Percentiles rank a stretch among this genome's conserved stretches.
Evolutionary conservation across 2,797 vertebrate genomes (phyloP).

Genomic region (Sebastes vulpes): DNA sequence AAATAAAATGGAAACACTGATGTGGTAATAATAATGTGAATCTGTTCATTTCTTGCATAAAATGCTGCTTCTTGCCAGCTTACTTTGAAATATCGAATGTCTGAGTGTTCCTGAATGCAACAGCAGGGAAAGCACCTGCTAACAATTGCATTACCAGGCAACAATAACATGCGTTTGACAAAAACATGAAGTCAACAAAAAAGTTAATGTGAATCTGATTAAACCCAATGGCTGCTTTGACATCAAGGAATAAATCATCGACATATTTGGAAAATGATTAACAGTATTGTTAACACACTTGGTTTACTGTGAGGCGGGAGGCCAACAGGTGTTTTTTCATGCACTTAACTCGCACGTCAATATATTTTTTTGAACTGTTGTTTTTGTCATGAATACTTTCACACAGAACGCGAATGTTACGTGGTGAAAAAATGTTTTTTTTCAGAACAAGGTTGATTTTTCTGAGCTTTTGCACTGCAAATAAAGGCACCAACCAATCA

Average conservation of each 20-base stretch:
- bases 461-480: no score
- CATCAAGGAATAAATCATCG: not conserved
- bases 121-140: not conserved
- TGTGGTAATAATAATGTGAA: not conserved
- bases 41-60: not conserved
- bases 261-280: not conserved
- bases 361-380: not conserved
- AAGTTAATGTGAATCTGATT: not conserved
- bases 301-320: not conserved
- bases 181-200: not conserved
- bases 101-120: not conserved
- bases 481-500: not conserved
- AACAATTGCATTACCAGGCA: constrained; percentile 2
- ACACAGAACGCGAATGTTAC: not conserved
- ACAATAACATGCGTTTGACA: not conserved
- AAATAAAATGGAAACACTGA: not conserved
- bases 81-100: not conserved
- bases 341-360: no score
- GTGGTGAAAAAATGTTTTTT: no score
- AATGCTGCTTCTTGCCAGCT: not conserved
- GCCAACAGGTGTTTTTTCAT: not conserved
- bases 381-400: not conserved
- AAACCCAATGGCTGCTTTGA: not conserved
- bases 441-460: no score
- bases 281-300: not conserved